Evolutionary conservation across 2,113 vertebrate genomes (phyloP), one percentile per base, ranked within the genome.

Genomic region (Poeciliopsis retropinna): DNA sequence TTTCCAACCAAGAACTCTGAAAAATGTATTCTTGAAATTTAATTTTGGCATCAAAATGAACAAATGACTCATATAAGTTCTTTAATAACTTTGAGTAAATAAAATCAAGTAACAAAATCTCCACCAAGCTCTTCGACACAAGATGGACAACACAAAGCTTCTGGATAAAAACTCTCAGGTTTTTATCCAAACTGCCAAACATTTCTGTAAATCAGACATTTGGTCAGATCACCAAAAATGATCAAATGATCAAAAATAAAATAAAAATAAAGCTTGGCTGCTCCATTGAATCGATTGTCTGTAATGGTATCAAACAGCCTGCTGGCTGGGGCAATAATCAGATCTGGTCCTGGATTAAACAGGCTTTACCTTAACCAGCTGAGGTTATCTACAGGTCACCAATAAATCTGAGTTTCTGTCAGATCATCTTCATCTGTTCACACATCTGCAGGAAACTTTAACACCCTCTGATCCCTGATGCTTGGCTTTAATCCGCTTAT

Each of bases 371-470:
- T 67, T 17, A 54, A 78, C 11, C 31, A 37, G 71, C 67, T 57
- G 31, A 57, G 75, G 64, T 83, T 31, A 29, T 60, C 73, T 73
- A 54, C 60, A 70, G 72, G 72, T 79, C 76, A 10, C 47, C 27
- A 3, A 44, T 64, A 25, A 30, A 65, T 67, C 62, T 41, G 25
- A 6, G 25, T 3, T 25, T 2, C 32, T 3, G 17, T 31, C 41
- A 3, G 22, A 68, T 17, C 17, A 47, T 1, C 44, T 47, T 17
- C 17, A 47, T 47, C 44, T 19, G 44, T 19, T 47, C 10, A 57
- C 51, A 57, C 51, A 57, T 57, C 22, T 25, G 51, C 51, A 25
- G 22, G 25, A n/a, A 57, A 57, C 6, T 54, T 51, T 54, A 54
- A 54, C 47, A 25, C 47, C 47, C 1, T 57, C 25, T 57, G 25